phyloP scores from a whole-genome alignment of 2,113 vertebrate species.

The Corythaixoides concolor region DNA sequence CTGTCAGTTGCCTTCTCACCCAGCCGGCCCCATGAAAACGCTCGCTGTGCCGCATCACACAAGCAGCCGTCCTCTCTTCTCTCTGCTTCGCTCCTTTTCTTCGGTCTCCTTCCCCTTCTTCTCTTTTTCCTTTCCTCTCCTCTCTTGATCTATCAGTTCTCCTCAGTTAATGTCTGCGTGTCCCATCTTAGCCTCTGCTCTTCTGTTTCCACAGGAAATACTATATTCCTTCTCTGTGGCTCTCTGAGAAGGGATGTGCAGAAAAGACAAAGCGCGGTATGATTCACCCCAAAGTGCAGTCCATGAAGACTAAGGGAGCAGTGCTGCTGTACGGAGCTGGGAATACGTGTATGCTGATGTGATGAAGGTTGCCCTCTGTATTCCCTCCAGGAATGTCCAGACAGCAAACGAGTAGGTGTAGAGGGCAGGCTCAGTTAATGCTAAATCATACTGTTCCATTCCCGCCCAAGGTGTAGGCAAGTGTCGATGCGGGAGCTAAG shows the following conservation, averaged over 20 bases:
- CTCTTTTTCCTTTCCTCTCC: background rate
- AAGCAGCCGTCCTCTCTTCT: background rate
- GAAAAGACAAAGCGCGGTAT: background rate
- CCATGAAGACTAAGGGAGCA: fast-evolving
- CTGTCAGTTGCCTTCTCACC: background rate
- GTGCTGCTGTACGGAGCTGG: background rate
- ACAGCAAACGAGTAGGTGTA: background rate
- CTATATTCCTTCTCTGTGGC: background rate
- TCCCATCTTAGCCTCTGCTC: background rate
- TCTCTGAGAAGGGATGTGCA: background rate
- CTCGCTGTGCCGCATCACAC: background rate
- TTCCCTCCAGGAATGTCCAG: background rate
- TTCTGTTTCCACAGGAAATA: background rate
- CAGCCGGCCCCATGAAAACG: constrained; percentile 25
- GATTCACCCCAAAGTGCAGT: background rate
- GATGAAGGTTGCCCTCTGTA: background rate
- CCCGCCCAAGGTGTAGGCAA: background rate
- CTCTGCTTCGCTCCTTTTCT: background rate
- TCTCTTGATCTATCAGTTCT: background rate
- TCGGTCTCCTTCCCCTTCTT: background rate
- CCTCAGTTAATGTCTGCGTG: fast-evolving
- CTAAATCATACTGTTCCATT: background rate
- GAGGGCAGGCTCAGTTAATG: background rate
- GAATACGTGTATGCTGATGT: fast-evolving
- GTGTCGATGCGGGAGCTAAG: background rate